phyloP scores from a whole-genome alignment of 2,888 invertebrate species.

The Galerucella calmariensis region DNA sequence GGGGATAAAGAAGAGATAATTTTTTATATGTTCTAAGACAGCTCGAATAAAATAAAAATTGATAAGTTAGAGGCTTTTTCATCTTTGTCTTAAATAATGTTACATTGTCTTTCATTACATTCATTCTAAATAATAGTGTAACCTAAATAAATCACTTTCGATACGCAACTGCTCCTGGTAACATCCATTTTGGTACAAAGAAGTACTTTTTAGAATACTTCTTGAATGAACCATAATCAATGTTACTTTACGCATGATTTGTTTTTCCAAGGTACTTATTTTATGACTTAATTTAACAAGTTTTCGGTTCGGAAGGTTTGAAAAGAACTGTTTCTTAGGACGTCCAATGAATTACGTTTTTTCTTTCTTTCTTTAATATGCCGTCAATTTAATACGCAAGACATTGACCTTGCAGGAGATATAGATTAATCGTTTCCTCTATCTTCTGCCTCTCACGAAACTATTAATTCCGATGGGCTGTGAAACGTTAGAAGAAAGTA shows the following conservation, averaged over 20 bases:
- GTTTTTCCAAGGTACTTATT: constrained; percentile 14
- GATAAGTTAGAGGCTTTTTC: no score
- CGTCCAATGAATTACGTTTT: constrained; percentile 21
- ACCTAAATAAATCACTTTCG: not conserved
- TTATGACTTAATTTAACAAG: constrained; percentile 36
- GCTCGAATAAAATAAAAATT: no score
- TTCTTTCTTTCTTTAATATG: constrained; percentile 3
- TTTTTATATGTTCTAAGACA: no score
- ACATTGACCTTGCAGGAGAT: constrained; percentile 16
- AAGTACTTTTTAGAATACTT: constrained; percentile 4
- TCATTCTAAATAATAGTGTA: not conserved
- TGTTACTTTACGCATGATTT: constrained; percentile 32
- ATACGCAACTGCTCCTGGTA: not conserved
- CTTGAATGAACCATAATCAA: constrained; percentile 25
- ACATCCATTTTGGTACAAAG: not conserved
- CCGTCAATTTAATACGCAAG: constrained; percentile 16
- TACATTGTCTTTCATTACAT: not conserved
- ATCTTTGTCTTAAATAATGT: no score
- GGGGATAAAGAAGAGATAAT: no score
- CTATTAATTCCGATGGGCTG: not conserved
- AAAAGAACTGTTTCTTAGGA: constrained; percentile 24
- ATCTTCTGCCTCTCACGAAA: constrained; percentile 11
- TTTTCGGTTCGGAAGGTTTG: constrained; percentile 30
- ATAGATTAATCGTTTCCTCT: constrained; percentile 29
- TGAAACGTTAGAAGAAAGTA: not conserved